These are phyloP conservation scores for Triplophysa tibetana DNA, from an alignment of 2,113 vertebrate genomes.

Conservation along the genomic window DNA sequence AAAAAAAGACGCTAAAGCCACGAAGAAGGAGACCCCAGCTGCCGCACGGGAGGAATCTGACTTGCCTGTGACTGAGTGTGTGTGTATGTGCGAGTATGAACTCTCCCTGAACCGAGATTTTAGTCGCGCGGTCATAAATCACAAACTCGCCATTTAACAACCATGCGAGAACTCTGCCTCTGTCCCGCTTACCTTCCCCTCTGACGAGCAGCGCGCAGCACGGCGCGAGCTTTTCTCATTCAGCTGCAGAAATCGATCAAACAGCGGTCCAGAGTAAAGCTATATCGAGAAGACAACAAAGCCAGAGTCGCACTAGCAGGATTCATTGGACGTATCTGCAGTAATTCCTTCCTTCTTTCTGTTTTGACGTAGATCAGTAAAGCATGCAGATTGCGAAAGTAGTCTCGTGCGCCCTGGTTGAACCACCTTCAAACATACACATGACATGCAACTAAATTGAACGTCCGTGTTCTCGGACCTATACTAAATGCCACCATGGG, in stretches of 20 bases:
- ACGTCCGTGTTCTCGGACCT: constrained; percentile 82
- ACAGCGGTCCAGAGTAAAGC: constrained; percentile 75
- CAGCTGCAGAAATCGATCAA: constrained; percentile 81
- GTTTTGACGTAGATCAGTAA: constrained; percentile 44
- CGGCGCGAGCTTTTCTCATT: constrained; percentile 80
- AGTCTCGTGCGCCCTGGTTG: constrained; percentile 71
- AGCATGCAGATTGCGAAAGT: constrained; percentile 77
- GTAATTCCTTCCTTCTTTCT: constrained; percentile 47
- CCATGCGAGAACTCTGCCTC: constrained; percentile 81
- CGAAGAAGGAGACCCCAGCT: constrained; percentile 79
- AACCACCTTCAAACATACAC: constrained; percentile 74
- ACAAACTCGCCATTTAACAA: constrained; percentile 96
- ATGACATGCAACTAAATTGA: constrained; percentile 74
- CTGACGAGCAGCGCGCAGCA: constrained; percentile 89
- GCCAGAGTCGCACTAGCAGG: constrained; percentile 72
- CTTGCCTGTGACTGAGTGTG: constrained; percentile 62
- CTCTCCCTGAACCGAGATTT: constrained; percentile 99
- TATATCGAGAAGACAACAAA: constrained; percentile 65
- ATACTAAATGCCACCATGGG: constrained; percentile 76
- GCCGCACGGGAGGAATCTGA: constrained; percentile 83
- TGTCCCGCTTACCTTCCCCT: constrained; percentile 99
- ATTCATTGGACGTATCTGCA: constrained; percentile 73
- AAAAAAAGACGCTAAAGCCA: constrained; percentile 61
- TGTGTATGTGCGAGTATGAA: constrained; percentile 94
- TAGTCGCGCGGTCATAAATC: constrained; percentile 99